These are phyloP conservation scores for Menura novaehollandiae DNA, from an alignment of 2,113 vertebrate species.

Conservation along the genomic window DNA sequence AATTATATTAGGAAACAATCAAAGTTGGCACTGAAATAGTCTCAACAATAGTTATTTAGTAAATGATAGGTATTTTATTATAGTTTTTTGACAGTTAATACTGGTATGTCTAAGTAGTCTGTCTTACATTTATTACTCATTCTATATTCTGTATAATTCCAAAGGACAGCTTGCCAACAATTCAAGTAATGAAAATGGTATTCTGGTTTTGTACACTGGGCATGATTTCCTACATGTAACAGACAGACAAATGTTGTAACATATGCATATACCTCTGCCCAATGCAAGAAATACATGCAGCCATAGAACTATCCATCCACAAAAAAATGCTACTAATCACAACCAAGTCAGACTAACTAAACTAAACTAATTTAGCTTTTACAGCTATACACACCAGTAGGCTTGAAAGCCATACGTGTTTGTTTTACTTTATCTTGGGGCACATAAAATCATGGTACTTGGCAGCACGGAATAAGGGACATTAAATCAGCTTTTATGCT, in stretches of 20 bases:
- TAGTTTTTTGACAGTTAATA: slow-evolving; percentile 34
- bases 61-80: slow-evolving; percentile 9
- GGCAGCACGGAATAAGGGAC: slow-evolving; percentile 75
- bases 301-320: neutral
- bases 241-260: neutral
- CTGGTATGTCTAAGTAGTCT: neutral
- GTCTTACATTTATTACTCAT: neutral
- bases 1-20: neutral
- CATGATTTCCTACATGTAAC: neutral
- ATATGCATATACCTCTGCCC: neutral
- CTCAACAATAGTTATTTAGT: slow-evolving; percentile 10
- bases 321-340: neutral
- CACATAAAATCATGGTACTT: slow-evolving; percentile 62
- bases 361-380: neutral
- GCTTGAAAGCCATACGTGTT: neutral
- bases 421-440: slow-evolving; percentile 7
- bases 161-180: slow-evolving; percentile 13
- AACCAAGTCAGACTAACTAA: neutral
- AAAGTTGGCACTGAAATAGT: neutral
- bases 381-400: neutral
- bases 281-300: neutral
- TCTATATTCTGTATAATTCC: neutral
- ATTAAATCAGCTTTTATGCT: slow-evolving; percentile 81
- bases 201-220: neutral
- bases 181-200: neutral